Evolutionary conservation across 2,113 vertebrate genomes (phyloP).

Genomic region (Ameiurus melas): DNA sequence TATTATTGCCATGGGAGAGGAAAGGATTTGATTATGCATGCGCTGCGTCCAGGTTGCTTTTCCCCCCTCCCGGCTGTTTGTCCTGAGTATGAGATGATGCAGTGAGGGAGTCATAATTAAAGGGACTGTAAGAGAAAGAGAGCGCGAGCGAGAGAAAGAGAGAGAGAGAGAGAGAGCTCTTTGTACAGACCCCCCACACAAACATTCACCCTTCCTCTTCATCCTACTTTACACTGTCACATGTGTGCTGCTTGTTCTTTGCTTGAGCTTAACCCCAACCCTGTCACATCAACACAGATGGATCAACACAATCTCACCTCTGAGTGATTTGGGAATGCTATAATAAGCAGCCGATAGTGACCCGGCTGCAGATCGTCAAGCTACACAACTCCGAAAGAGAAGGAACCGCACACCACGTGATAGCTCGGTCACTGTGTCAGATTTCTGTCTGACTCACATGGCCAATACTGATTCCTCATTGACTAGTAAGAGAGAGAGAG

Average conservation of each 20-base stretch:
- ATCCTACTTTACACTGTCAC: background rate
- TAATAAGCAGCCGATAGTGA: conserved; percentile 31
- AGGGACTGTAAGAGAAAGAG: background rate
- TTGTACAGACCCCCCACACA: conserved; percentile 29
- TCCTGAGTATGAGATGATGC: conserved; percentile 48
- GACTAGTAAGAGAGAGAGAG: background rate
- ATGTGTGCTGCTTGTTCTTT: background rate
- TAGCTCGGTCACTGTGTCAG: background rate
- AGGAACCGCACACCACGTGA: background rate
- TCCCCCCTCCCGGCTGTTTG: conserved; percentile 26
- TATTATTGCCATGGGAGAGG: conserved; percentile 44
- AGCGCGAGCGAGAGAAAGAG: background rate
- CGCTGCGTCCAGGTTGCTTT: conserved; percentile 35
- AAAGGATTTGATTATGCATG: conserved; percentile 49
- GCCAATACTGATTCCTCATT: background rate
- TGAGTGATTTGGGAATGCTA: conserved; percentile 16
- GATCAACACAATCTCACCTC: background rate
- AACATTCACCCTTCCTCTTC: background rate
- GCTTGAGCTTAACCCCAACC: background rate
- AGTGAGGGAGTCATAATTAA: conserved; percentile 44
- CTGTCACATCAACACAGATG: background rate
- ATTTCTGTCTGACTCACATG: conserved; percentile 9
- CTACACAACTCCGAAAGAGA: background rate
- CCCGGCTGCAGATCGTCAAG: background rate
- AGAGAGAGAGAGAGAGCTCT: background rate